Conservation (phyloP, 1,140 invertebrate genomes). For the Linepithema humile region DNA sequence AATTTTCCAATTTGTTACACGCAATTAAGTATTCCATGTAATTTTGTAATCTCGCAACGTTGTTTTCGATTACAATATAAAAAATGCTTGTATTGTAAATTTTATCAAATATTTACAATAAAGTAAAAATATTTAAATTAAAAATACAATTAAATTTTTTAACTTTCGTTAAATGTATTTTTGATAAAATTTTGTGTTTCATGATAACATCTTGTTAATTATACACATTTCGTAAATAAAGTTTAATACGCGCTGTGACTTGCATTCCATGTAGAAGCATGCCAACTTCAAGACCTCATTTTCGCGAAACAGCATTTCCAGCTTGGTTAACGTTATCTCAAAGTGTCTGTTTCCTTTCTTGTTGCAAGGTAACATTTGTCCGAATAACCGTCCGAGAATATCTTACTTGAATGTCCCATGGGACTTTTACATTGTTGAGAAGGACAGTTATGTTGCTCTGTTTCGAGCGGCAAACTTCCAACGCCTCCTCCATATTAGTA, state of each 20-base stretch:
- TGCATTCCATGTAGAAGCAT: background rate
- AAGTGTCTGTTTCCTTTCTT: constrained; percentile 64
- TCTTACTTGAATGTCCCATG: constrained; percentile 32
- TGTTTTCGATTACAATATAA: background rate
- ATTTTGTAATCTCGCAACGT: background rate
- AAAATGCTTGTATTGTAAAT: background rate
- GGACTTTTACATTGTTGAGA: constrained; percentile 48
- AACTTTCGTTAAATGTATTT: background rate
- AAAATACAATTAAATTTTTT: background rate
- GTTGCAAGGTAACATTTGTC: constrained; percentile 51
- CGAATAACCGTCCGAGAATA: constrained; percentile 43
- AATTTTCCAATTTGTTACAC: background rate
- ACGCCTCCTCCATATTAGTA: background rate
- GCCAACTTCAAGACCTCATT: constrained; percentile 44
- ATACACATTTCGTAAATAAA: background rate
- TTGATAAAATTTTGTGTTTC: background rate
- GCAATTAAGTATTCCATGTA: background rate
- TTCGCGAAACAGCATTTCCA: constrained; percentile 32
- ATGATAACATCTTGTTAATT: background rate
- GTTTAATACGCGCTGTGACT: constrained; percentile 2
- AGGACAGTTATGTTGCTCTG: constrained; percentile 20
- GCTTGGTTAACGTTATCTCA: constrained; percentile 50
- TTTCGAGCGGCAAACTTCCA: background rate
- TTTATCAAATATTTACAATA: background rate
- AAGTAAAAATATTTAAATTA: background rate